phyloP scores from a whole-genome alignment of 37 sponge, comb jelly and placozoan genomes.

The Mnemiopsis leidyi region DNA sequence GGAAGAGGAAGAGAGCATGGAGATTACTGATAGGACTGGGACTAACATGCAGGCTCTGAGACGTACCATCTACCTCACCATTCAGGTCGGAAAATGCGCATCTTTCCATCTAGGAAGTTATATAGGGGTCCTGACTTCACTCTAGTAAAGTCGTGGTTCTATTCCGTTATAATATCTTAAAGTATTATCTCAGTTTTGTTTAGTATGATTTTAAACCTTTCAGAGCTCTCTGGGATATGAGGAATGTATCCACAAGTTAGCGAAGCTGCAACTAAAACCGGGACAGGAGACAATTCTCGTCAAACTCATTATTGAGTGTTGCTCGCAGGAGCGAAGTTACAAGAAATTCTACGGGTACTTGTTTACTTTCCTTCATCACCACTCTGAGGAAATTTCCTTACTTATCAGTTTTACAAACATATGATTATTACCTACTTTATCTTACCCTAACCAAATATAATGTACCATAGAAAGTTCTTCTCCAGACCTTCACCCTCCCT shows the following conservation, averaged over 20 bases:
- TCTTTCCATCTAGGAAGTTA: too few relatives aligned
- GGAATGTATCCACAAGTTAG: constrained; percentile 95
- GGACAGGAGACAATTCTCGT: constrained; percentile 80
- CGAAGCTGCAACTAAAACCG: constrained; percentile 77
- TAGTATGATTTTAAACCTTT: too few relatives aligned
- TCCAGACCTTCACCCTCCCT: too few relatives aligned
- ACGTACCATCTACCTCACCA: constrained; percentile 92
- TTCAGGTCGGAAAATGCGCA: too few relatives aligned
- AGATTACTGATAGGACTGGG: constrained; percentile 83
- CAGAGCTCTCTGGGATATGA: constrained; percentile 79
- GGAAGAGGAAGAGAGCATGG: constrained; percentile 63
- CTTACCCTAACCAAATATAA: too few relatives aligned
- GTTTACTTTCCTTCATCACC: too few relatives aligned
- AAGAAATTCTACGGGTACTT: constrained; percentile 58
- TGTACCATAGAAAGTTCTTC: too few relatives aligned
- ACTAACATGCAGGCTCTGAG: constrained; percentile 73
- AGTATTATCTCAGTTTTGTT: too few relatives aligned
- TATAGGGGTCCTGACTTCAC: too few relatives aligned
- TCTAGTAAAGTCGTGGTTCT: too few relatives aligned
- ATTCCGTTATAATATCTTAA: too few relatives aligned
- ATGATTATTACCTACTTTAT: not conserved
- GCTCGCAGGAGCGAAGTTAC: constrained; percentile 54
- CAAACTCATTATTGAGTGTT: constrained; percentile 50
- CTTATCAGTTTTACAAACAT: not conserved
- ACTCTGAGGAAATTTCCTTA: not conserved